phyloP scores from a whole-genome alignment of 2,888 invertebrate species.

The Petrolisthes manimaculis region DNA sequence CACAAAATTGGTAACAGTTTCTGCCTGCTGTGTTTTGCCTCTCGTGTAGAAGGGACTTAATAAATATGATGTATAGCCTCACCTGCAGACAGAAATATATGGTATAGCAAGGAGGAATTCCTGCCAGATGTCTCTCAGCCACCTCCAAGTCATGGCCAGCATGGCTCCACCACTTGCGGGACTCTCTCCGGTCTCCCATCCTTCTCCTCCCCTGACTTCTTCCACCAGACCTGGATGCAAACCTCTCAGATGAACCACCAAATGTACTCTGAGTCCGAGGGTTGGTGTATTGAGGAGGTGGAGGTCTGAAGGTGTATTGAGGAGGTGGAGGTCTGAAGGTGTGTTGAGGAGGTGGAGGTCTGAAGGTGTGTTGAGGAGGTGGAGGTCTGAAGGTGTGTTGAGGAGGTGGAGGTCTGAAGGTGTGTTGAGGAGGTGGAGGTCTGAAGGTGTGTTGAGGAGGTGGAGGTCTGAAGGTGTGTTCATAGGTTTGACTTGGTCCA shows the following conservation, averaged over 20 bases:
- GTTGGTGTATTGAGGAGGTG: not conserved
- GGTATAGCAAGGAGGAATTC: not conserved
- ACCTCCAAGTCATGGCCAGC: slow-evolving; percentile 5
- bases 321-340: slow-evolving; percentile 13
- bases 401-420: slow-evolving; percentile 11
- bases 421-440: not conserved
- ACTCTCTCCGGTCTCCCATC: slow-evolving; percentile 15
- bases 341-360: not conserved
- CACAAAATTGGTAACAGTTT: too few species aligned
- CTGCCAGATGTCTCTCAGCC: not conserved
- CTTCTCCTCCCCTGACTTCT: not conserved
- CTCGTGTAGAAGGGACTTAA: too few species aligned
- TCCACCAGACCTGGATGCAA: not conserved
- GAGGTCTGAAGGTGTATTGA: slow-evolving; percentile 6
- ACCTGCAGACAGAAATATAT: slow-evolving; percentile 23
- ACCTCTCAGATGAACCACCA: not conserved
- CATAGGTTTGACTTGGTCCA: not conserved
- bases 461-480: slow-evolving; percentile 3
- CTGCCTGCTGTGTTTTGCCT: too few species aligned
- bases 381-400: slow-evolving; percentile 4
- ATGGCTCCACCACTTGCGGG: slow-evolving; percentile 23
- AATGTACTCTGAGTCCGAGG: not conserved
- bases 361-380: slow-evolving; percentile 5
- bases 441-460: not conserved
- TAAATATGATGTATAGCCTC: not conserved